Evolutionary conservation across 2,113 vertebrate genomes (phyloP).

Genomic region (Chinchilla lanigera): DNA sequence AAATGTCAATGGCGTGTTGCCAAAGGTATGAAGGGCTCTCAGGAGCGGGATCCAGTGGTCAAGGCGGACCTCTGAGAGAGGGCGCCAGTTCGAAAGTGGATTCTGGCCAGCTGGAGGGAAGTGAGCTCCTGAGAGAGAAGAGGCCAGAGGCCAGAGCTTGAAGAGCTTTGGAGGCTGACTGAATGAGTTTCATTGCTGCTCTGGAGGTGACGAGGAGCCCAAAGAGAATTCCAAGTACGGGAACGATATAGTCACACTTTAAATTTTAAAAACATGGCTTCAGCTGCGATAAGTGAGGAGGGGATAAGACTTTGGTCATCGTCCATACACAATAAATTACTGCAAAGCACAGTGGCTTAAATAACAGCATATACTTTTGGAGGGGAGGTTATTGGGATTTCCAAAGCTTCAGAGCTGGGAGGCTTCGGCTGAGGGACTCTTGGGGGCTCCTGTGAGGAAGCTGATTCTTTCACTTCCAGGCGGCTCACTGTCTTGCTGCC

Average conservation of each 20-base stretch:
- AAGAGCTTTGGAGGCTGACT: background rate
- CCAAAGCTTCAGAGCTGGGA: background rate
- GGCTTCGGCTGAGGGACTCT: background rate
- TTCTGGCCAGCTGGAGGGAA: background rate
- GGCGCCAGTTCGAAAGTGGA: background rate
- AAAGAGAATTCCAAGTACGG: background rate
- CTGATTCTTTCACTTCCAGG: background rate
- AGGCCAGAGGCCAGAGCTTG: slow-evolving; percentile 1
- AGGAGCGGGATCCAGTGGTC: background rate
- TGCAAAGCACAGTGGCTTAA: background rate
- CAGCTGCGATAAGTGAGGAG: background rate
- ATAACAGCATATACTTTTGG: background rate
- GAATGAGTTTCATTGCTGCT: background rate
- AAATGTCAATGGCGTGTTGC: background rate
- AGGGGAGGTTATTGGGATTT: background rate
- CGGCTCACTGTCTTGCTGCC: background rate
- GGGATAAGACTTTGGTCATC: background rate
- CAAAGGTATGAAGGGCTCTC: background rate
- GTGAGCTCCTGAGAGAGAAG: background rate
- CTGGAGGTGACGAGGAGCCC: background rate
- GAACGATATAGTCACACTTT: background rate
- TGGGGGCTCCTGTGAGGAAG: accelerated
- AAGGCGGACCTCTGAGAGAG: background rate
- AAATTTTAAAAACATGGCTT: background rate
- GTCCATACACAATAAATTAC: background rate